phyloP scores from a whole-genome alignment of 2,888 invertebrate genomes.

The Polia nebulosa region DNA sequence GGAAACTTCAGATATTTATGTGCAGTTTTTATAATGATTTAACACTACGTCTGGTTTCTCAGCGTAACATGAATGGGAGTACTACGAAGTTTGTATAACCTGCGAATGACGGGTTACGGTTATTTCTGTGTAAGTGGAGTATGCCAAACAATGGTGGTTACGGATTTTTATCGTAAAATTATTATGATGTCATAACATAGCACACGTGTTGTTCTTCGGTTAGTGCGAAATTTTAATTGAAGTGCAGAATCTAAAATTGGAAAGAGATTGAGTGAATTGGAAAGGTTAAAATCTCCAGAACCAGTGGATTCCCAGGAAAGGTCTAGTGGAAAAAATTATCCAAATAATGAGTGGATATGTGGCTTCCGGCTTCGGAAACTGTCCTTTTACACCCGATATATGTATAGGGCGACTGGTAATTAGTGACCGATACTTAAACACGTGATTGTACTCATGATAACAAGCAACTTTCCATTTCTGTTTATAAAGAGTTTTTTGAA shows the following conservation, averaged over 20 bases:
- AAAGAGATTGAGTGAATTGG: not conserved
- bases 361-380: too few species aligned
- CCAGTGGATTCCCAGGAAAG: too few species aligned
- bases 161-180: constrained; percentile 2
- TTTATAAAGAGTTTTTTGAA: too few species aligned
- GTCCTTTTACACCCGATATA: too few species aligned
- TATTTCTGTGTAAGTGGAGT: constrained; percentile 55
- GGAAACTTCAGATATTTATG: constrained; percentile 73
- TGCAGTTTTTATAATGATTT: constrained; percentile 74
- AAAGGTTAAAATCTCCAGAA: not conserved
- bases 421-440: too few species aligned
- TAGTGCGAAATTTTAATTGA: not conserved
- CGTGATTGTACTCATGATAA: too few species aligned
- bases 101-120: constrained; percentile 9
- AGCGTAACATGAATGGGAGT: constrained; percentile 44
- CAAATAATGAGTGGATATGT: too few species aligned
- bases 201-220: not conserved
- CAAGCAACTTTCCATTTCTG: too few species aligned
- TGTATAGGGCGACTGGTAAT: too few species aligned
- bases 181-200: constrained; percentile 6
- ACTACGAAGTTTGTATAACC: constrained; percentile 50
- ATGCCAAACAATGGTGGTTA: constrained; percentile 37
- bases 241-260: not conserved
- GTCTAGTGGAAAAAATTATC: too few species aligned
- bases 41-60: constrained; percentile 55